Evolutionary conservation across 2,113 vertebrate genomes (phyloP).

Genomic region (Microcebus jonahi): DNA sequence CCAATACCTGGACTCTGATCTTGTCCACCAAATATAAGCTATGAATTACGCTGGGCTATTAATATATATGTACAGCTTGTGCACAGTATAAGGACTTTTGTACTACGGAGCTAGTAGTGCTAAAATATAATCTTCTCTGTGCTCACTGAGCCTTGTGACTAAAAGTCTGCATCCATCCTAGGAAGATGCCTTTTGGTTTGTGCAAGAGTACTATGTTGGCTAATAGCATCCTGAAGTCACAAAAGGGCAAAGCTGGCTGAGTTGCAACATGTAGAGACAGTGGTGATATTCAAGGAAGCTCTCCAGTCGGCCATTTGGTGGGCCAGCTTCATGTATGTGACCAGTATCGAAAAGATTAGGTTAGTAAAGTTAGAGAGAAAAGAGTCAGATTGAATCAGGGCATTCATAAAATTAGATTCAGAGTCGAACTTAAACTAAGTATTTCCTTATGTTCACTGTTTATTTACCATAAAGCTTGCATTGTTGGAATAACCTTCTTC

Average conservation of each 20-base stretch:
- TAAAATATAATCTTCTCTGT: background rate
- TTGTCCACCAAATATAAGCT: background rate
- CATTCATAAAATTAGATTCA: background rate
- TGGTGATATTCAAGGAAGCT: background rate
- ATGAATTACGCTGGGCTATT: fast-evolving
- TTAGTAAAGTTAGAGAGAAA: background rate
- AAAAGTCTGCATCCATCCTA: background rate
- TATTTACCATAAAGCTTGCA: background rate
- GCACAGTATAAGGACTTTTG: background rate
- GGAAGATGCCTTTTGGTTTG: background rate
- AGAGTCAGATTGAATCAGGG: background rate
- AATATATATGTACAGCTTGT: background rate
- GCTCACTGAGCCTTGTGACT: background rate
- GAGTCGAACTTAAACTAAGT: background rate
- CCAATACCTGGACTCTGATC: background rate
- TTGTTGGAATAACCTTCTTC: background rate
- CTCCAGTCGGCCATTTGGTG: background rate
- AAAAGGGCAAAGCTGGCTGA: background rate
- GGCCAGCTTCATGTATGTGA: background rate
- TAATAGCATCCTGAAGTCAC: background rate
- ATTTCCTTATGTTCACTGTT: background rate
- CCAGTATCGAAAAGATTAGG: fast-evolving
- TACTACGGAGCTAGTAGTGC: no score
- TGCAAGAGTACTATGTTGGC: background rate
- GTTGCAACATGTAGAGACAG: no score